These are phyloP conservation scores for Pomacea canaliculata DNA, from an alignment of 2,888 invertebrate genomes.

Conservation along the genomic window DNA sequence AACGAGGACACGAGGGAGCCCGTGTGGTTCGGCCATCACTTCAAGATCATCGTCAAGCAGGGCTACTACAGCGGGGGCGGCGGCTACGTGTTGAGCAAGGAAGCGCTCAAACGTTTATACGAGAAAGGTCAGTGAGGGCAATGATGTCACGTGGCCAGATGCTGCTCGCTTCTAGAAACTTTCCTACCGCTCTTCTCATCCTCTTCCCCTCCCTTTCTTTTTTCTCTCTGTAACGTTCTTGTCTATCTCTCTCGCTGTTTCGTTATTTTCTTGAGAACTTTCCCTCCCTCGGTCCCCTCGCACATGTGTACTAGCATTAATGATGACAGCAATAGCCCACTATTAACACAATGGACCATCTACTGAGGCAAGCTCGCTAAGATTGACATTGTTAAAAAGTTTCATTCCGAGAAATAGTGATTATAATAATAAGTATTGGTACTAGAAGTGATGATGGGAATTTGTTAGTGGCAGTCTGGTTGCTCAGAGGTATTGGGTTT, in stretches of 20 bases:
- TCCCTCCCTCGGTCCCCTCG: not conserved
- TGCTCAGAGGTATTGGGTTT: no score
- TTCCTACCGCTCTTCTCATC: no score
- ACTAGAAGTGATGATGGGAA: no score
- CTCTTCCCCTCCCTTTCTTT: not conserved
- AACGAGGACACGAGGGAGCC: slow-evolving; percentile 78
- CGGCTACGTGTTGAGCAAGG: slow-evolving; percentile 91
- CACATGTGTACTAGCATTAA: not conserved
- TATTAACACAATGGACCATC: no score
- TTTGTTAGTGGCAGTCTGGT: no score
- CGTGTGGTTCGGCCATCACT: slow-evolving; percentile 80
- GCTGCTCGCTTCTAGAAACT: not conserved
- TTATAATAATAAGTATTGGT: no score
- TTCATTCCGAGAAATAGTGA: no score
- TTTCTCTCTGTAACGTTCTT: not conserved
- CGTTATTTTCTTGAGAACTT: no score
- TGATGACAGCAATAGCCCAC: no score
- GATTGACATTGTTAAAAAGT: no score
- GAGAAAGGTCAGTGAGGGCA: slow-evolving; percentile 21
- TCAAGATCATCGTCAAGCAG: slow-evolving; percentile 59
- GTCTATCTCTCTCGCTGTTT: no score
- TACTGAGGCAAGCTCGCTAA: no score
- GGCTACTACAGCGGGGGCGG: slow-evolving; percentile 73
- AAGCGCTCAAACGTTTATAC: slow-evolving; percentile 79
- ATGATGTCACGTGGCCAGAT: not conserved